Evolutionary conservation across 2,888 invertebrate species (phyloP).

Genomic region (Caenorhabditis sp.): DNA sequence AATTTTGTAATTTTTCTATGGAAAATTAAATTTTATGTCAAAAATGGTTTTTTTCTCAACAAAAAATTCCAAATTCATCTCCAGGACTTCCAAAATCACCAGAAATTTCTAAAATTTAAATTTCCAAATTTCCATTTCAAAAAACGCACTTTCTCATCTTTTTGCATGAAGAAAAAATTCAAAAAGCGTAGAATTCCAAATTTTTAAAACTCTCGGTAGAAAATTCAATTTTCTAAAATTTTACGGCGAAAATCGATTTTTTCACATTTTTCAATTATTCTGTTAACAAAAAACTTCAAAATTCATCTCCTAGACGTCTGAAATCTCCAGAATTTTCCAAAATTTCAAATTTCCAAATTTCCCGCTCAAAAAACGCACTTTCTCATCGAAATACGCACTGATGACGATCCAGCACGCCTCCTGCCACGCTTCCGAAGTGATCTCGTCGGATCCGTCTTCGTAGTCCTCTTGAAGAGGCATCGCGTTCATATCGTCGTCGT

Average conservation of each 20-base stretch:
- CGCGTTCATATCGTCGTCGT: slow-evolving; percentile 66
- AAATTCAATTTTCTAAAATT: neutral
- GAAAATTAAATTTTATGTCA: neutral
- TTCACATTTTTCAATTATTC: neutral
- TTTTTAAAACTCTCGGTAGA: too few species aligned
- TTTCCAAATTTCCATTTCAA: too few species aligned
- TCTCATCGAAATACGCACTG: slow-evolving; percentile 99
- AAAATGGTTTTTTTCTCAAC: neutral
- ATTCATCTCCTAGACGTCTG: too few species aligned
- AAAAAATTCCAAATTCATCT: too few species aligned
- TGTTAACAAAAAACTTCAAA: too few species aligned
- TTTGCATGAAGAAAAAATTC: too few species aligned
- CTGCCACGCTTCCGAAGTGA: slow-evolving; percentile 95
- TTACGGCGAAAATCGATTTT: neutral
- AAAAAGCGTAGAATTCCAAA: too few species aligned
- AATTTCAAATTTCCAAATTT: neutral
- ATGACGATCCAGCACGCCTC: slow-evolving; percentile 99
- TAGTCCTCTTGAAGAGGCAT: slow-evolving; percentile 61
- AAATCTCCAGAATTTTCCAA: neutral
- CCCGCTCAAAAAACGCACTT: slow-evolving; percentile 84
- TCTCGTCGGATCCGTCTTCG: slow-evolving; percentile 88
- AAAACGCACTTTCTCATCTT: too few species aligned
- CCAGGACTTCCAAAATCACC: neutral
- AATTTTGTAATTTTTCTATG: too few species aligned
- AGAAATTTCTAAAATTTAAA: neutral